Base-by-base conservation (phyloP, 2,888 invertebrate species). In the Steinernema hermaphroditum region DNA sequence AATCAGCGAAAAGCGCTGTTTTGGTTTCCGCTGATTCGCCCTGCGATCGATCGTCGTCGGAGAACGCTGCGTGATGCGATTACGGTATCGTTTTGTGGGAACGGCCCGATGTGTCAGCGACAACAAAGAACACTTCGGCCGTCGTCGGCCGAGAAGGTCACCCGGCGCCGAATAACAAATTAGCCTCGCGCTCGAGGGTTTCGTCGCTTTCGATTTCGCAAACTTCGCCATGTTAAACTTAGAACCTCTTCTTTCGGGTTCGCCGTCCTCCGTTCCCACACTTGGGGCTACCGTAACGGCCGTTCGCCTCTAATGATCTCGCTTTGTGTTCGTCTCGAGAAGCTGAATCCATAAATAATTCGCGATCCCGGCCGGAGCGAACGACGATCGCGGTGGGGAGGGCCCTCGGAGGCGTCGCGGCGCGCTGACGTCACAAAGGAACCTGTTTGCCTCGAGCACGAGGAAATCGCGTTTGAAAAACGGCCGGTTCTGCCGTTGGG, bases 101-200 rank as follows among this genome's bases (percentile, higher is more conserved):
- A 62, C 62, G 62, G 27, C 29, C 27, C 32, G 62, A 32, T 62
- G 62, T 34, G 46, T 19, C 46, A 46, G 46, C 46, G 62, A 62
- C 62, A 62, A 62, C 27, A 29, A 62, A 62, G 62, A 29, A 22
- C 34, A 27, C 62, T 32, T 62, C 32, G 62, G 6, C 16, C 62
- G 62, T 32, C 62, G 32, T 2, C 62, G 32, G 62, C 62, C 34
- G 62, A 29, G 62, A 62, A 62, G 62, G 62, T 62, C 62, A 62
- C 62, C 29, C 62, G 62, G 16, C 62, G 29, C 34, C 29, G 62
- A 27, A 62, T 62, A 62, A 62, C 62, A 62, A 62, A 62, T 62
- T 62, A 32, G 62, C 62, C 32, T 62, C 62, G 46, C 62, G 62
- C 62, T 29, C 16, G 62, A 62, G 62, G 62, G 62, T 32, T 29